Percentiles rank a stretch among this genome's conserved stretches.
Conservation (phyloP, 1,140 invertebrate species). For the Anastatus disparis region DNA sequence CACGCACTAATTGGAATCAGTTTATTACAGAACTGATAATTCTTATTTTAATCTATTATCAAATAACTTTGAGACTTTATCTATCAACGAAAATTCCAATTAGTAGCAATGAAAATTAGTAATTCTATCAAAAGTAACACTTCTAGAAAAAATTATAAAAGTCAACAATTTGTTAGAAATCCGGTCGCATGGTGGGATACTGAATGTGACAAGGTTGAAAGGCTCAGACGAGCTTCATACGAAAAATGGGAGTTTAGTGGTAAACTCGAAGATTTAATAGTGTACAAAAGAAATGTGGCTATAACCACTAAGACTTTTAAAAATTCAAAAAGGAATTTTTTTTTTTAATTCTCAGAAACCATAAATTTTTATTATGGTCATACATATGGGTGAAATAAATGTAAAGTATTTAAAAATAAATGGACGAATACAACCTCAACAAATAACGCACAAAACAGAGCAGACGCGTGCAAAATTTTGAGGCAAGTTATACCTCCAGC, state of each 20-base stretch:
- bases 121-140: background rate
- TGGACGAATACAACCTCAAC: background rate
- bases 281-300: background rate
- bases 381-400: background rate
- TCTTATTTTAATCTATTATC: background rate
- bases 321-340: constrained; percentile 9
- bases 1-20: background rate
- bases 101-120: background rate
- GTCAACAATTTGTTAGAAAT: too few relatives aligned
- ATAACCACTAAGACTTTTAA: background rate
- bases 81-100: background rate
- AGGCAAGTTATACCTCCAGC: background rate
- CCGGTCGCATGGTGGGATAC: too few relatives aligned
- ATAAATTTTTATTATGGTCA: constrained; percentile 3
- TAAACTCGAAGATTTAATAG: background rate
- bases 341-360: background rate
- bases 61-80: background rate
- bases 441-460: background rate
- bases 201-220: background rate
- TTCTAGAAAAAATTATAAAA: too few relatives aligned
- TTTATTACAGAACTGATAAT: background rate
- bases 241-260: too few relatives aligned
- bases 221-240: background rate
- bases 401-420: too few relatives aligned
- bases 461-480: too few relatives aligned